Evolutionary conservation across 2,113 vertebrate species (phyloP).

Genomic region (Lamprologus speciosus): DNA sequence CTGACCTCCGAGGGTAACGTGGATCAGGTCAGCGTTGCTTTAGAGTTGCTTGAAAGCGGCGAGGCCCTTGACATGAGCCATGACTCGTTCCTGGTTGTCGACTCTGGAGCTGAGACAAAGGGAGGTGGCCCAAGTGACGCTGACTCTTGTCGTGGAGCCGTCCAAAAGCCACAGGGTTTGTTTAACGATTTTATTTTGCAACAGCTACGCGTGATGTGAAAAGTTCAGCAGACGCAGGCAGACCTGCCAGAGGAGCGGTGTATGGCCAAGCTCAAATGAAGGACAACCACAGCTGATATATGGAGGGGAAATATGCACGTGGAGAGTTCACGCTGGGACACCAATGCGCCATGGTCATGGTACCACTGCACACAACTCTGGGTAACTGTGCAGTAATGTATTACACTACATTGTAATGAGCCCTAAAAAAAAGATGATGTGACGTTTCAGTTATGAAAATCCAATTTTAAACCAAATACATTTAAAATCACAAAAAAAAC

Average conservation of each 20-base stretch:
- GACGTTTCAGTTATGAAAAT: not conserved
- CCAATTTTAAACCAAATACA: not conserved
- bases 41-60: not conserved
- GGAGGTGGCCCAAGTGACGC: not conserved
- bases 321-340: conserved; percentile 14
- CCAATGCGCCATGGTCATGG: not conserved
- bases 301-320: conserved; percentile 11
- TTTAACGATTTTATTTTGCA: conserved; percentile 31
- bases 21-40: not conserved
- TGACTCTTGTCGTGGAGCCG: not conserved
- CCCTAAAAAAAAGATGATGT: not conserved
- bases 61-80: conserved; percentile 3
- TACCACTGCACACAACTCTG: not conserved
- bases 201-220: conserved; percentile 10
- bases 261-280: conserved; percentile 37
- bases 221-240: conserved; percentile 43
- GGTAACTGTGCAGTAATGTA: not conserved
- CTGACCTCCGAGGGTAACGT: conserved; percentile 3
- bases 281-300: conserved; percentile 19
- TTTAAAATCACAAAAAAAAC: not conserved
- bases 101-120: not conserved
- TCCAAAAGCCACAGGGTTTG: conserved; percentile 18
- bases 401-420: not conserved
- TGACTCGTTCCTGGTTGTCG: not conserved
- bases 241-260: conserved; percentile 19